Base-by-base conservation (phyloP, 2,888 invertebrate species). In the Zhuqinia jingwanae region DNA sequence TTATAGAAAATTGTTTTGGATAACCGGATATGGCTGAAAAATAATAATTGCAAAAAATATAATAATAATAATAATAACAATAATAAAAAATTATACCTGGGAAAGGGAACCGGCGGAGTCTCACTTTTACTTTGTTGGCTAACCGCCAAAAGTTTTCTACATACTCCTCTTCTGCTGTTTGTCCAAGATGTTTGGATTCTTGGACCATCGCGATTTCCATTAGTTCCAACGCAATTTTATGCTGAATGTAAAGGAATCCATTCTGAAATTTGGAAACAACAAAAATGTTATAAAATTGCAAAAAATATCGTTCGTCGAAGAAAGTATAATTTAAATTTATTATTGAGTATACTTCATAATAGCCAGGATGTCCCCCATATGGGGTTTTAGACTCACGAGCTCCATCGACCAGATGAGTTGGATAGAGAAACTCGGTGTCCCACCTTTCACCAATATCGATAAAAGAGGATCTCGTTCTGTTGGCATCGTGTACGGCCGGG, bases 161-260 rank as follows among this genome's bases (percentile, higher is more conserved):
- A 11, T 30, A 27, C 36, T 36, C 36, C 5, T 36, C 36, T 36
- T 36, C 36, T 60, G 13, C 11, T 8, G 70, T 15, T n/a, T 42
- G 60, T 10, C 5, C 22, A 45, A 5, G 0, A 5, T 42, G n/a
- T 15, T 42, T 42, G 3, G 36, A 36, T 60, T 60, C 36, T 17
- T 60, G 20, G 68, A 10, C 1, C 27, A 70, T 53, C 11, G 70
- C 58, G 0, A 65, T 65, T 60, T 79, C 68, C n/a, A 70, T 75
- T 0, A 85, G 22, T 50, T 85, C 65, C 20, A 42, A 20, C 2
- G 79, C 75, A 13, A 87, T 36, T 0, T 53, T 58, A 50, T 84
- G 65, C 22, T 87, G 87, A 42, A 87, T 76, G 22, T 63, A 68
- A 10, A 87, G 77, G 65, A 85, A 87, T 11, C 87, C 87, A 47